phyloP scores from a whole-genome alignment of 2,888 invertebrate species.

The Eupithecia exiguata region DNA sequence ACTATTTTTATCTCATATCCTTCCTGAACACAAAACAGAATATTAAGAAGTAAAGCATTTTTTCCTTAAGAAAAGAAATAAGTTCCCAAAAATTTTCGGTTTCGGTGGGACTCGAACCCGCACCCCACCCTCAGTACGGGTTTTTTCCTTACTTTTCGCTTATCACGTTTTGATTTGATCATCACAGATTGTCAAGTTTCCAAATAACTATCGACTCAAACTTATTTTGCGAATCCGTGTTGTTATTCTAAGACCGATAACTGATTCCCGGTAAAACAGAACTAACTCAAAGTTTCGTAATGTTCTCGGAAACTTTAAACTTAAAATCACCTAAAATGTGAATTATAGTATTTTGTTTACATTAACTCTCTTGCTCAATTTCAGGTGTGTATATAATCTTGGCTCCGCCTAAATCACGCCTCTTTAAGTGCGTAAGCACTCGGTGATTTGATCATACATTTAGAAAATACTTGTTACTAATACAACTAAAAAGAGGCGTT shows the following conservation, averaged over 20 bases:
- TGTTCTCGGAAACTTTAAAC: not conserved
- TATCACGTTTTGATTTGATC: not conserved
- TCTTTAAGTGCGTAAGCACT: not conserved
- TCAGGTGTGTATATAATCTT: constrained; percentile 1
- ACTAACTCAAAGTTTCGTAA: not conserved
- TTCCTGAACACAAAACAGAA: not conserved
- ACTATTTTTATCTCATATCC: not conserved
- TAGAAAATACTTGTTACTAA: too few relatives aligned
- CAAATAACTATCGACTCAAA: not conserved
- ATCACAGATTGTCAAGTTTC: not conserved
- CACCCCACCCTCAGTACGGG: too few relatives aligned
- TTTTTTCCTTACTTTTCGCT: not conserved
- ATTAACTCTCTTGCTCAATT: not conserved
- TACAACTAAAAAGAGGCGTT: too few relatives aligned
- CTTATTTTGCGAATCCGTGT: not conserved
- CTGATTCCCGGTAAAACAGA: not conserved
- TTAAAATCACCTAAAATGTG: not conserved
- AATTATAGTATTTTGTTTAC: not conserved
- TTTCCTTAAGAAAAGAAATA: too few relatives aligned
- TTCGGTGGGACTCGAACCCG: too few relatives aligned
- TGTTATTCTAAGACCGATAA: not conserved
- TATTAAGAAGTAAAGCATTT: not conserved
- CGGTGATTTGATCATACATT: not conserved
- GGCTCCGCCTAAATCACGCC: not conserved
- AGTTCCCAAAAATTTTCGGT: too few relatives aligned